These are phyloP conservation scores for Proisotoma minuta DNA, from an alignment of 2,888 invertebrate species.

Conservation along the genomic window DNA sequence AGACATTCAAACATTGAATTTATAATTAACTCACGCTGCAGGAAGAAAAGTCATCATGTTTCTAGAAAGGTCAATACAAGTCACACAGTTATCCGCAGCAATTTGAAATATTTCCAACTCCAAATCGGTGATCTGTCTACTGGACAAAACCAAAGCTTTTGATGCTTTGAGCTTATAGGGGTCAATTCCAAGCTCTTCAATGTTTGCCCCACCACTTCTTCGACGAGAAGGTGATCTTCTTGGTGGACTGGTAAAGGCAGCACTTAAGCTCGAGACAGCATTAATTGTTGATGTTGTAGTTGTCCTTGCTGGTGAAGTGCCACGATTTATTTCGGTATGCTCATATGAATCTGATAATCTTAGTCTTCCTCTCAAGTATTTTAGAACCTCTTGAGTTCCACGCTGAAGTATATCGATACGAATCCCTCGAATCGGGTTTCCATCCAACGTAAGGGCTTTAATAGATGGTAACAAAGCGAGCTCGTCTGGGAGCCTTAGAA, in stretches of 20 bases:
- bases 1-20: conserved; percentile 47
- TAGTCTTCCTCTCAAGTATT: conserved; percentile 54
- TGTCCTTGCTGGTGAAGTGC: not conserved
- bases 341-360: conserved; percentile 19
- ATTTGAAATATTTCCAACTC: conserved; percentile 68
- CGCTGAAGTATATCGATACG: conserved; percentile 76
- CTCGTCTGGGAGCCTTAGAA: conserved; percentile 66
- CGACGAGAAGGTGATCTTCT: conserved; percentile 5
- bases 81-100: conserved; percentile 67
- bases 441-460: conserved; percentile 75
- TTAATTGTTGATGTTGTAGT: not conserved
- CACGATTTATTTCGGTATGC: conserved; percentile 12
- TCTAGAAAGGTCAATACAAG: conserved; percentile 72
- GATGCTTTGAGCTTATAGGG: conserved; percentile 38
- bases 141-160: conserved; percentile 58
- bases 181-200: conserved; percentile 38
- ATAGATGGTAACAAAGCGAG: conserved; percentile 68
- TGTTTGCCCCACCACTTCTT: conserved; percentile 22
- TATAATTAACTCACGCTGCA: conserved; percentile 56
- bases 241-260: not conserved
- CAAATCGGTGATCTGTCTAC: conserved; percentile 61
- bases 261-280: not conserved
- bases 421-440: conserved; percentile 76
- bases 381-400: conserved; percentile 75
- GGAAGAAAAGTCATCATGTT: conserved; percentile 70